Base-by-base conservation (phyloP, 1,140 invertebrate genomes). In the Drosophila jambulina region DNA sequence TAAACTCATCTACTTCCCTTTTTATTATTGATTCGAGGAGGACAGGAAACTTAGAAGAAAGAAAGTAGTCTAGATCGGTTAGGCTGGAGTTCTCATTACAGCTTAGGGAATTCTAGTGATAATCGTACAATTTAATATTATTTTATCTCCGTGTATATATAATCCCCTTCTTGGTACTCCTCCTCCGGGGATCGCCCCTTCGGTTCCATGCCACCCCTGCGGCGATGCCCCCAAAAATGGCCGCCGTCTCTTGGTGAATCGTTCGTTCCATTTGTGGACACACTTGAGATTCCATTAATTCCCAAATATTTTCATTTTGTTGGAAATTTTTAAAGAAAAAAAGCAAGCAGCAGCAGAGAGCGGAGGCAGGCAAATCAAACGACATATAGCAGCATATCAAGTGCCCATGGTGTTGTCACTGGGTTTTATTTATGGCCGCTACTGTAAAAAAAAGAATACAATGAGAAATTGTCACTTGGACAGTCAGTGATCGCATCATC, bases 241-340 rank as follows among this genome's bases (percentile, higher is more conserved):
- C 68, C n/a, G 34, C 27, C 36, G 6, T 56, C 53, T 56, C 65
- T 57, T 60, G 68, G 62, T 80, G 81, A 80, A 65, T 70, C 53
- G 82, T 67, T 70, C 57, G 59, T 76, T 87, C 85, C 84, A 87
- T 87, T 88, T 88, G 84, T 88, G 85, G 85, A 88, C 84, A 88
- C 84, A 88, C 84, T 88, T 88, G 84, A 88, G 78, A 84, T 88
- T 88, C 84, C 84, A 88, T 90, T 88, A 88, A 88, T 86, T 87
- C 83, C 65, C 80, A 86, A 86, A 86, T 87, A 87, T 86, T 79
- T 86, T 82, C 70, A 72, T 75, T 74, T 43, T 43, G 51, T 42
- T 43, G 63, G 42, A 62, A 68, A 76, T 59, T 58, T 63, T 70
- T n/a, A 53, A 62, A 70, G 53, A 53, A 62, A 70, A 46, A 53